These are phyloP conservation scores for Spilarctia lutea DNA, from an alignment of 2,888 invertebrate species.

Conservation along the genomic window DNA sequence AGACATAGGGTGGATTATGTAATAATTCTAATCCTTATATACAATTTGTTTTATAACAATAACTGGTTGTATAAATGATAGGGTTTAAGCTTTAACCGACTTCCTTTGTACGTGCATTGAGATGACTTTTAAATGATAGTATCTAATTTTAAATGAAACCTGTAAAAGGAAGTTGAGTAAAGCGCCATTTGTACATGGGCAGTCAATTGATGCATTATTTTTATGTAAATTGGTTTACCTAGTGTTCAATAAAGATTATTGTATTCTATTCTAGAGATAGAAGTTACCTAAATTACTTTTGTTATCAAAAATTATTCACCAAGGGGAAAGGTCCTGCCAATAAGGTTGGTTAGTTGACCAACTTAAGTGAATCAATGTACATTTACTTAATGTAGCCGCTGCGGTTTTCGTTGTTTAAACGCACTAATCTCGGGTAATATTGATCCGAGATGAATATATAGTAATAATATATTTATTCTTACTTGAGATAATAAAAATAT, in stretches of 20 bases:
- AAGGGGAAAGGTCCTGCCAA: not conserved
- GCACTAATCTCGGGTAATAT: too few species aligned
- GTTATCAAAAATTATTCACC: not conserved
- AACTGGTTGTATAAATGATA: slow-evolving; percentile 19
- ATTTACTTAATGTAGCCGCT: not conserved
- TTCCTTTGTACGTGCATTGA: not conserved
- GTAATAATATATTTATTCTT: too few species aligned
- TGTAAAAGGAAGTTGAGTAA: not conserved
- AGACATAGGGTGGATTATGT: slow-evolving; percentile 65
- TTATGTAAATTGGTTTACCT: too few species aligned
- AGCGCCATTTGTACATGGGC: too few species aligned
- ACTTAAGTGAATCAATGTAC: not conserved
- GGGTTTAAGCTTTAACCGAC: not conserved
- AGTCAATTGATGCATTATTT: too few species aligned
- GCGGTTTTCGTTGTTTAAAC: too few species aligned
- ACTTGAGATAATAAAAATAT: too few species aligned
- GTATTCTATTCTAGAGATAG: too few species aligned
- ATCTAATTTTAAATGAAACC: not conserved
- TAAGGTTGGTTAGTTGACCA: not conserved
- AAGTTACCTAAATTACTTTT: not conserved
- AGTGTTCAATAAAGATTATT: too few species aligned
- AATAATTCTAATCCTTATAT: slow-evolving; percentile 36
- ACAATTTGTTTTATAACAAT: slow-evolving; percentile 33
- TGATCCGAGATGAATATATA: too few species aligned
- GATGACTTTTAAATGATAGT: not conserved